Evolutionary conservation across 2,888 invertebrate species (phyloP), one percentile per base, ranked within the genome.

Genomic region (Nemotelus nigrinus): DNA sequence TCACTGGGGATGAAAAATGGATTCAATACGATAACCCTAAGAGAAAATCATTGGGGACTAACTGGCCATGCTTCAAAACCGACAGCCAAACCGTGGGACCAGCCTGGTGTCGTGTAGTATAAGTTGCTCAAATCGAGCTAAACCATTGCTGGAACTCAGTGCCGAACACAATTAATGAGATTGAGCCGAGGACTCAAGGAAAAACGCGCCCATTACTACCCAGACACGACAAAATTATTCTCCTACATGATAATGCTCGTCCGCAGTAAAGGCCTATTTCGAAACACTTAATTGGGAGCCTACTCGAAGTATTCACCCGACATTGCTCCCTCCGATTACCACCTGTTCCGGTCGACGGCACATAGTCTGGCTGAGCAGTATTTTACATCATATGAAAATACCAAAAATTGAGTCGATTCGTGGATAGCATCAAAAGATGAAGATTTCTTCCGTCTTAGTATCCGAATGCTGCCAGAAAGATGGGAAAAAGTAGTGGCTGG

Each of bases 391-490:
- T 8, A 57, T 7, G 47, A 75, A 48, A 68, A 53, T 45, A 75
- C 75, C 48, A 78, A 75, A 78, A 78, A 75, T 68, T 78, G 78
- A 67, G 74, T 78, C 67, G 74, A 78, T 78, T 74, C 74, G 25
- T 78, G 64, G 43, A n/a, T 74, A n/a, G 75, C 78, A 41, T 55
- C 68, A 39, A 78, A 78, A 58, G 39, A 10, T 45, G 68, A 57
- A 45, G 7, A 75, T 58, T 68, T 57, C n/a, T 78, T 58, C 50
- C 50, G 58, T 25, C 48, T 68, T 50, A 70, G 68, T 8, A 75
- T 78, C 60, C 75, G 60, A 43, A 68, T 50, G 60, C 70, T 78
- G 50, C 60, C 78, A 50, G 70, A 53, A 60, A 63, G 57, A 70
- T 57, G 44, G 63, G 70, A 55, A 60, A 70, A 70, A 60, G 72